Conservation (phyloP, 2,888 invertebrate genomes). For the Agrenia bidenticulata region DNA sequence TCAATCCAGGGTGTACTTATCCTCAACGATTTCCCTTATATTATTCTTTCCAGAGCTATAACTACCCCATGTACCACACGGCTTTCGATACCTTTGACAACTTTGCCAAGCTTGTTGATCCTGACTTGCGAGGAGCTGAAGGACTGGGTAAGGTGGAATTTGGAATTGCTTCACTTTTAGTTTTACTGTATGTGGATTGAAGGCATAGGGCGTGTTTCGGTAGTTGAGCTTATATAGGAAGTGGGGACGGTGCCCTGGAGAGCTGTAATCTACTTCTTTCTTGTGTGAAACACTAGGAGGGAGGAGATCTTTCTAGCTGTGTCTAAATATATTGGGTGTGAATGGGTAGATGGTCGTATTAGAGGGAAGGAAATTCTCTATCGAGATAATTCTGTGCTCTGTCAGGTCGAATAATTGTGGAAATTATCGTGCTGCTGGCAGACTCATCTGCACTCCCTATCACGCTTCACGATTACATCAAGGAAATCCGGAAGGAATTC, state of each 20-base stretch:
- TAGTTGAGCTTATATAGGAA: no score
- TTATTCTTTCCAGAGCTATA: conserved; percentile 43
- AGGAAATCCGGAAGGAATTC: conserved; percentile 52
- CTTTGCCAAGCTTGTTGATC: conserved; percentile 49
- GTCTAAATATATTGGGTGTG: no score
- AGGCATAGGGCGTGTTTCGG: no score
- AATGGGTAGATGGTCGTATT: no score
- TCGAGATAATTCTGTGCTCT: background rate
- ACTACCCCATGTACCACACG: conserved; percentile 51
- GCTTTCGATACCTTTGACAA: conserved; percentile 52
- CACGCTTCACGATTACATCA: conserved; percentile 52
- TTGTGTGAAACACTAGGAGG: no score
- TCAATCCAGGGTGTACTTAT: no score
- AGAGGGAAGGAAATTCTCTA: no score
- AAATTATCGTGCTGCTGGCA: conserved; percentile 48
- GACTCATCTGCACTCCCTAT: conserved; percentile 52
- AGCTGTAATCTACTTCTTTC: no score
- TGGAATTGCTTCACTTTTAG: background rate
- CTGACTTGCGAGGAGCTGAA: conserved; percentile 47
- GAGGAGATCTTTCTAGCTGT: no score
- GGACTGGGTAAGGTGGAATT: conserved; percentile 46
- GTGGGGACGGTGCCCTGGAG: no score
- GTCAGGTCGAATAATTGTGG: conserved; percentile 48
- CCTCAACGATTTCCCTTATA: no score
- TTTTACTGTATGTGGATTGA: background rate